phyloP scores from a whole-genome alignment of 1,140 invertebrate genomes.

The Platyura marginata region DNA sequence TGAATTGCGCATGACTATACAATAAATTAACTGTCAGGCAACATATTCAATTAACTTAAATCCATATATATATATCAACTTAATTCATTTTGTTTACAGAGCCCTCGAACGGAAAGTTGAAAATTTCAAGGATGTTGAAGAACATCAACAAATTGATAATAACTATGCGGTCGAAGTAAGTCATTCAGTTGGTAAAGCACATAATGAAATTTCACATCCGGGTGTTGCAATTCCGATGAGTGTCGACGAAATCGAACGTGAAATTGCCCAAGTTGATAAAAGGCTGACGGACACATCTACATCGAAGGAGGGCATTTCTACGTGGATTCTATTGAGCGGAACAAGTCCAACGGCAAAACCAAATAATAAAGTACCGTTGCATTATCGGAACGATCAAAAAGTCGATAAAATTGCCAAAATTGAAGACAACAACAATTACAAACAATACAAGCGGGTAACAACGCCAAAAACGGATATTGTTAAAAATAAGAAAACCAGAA shows the following conservation, averaged over 20 bases:
- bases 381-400: slow-evolving; percentile 13
- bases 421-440: not conserved
- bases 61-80: too few relatives aligned
- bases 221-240: slow-evolving; percentile 37
- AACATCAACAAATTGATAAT: not conserved
- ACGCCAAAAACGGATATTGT: too few relatives aligned
- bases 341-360: slow-evolving; percentile 14
- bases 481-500: too few relatives aligned
- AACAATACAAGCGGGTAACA: too few relatives aligned
- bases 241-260: slow-evolving; percentile 29
- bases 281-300: slow-evolving; percentile 33
- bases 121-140: not conserved
- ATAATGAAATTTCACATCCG: slow-evolving; percentile 22
- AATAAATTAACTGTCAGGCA: too few relatives aligned
- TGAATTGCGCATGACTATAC: too few relatives aligned
- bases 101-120: not conserved
- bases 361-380: slow-evolving; percentile 9
- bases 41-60: too few relatives aligned
- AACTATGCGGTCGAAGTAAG: not conserved
- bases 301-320: slow-evolving; percentile 44
- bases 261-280: slow-evolving; percentile 12
- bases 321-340: slow-evolving; percentile 52
- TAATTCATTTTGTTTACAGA: not conserved
- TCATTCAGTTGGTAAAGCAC: slow-evolving; percentile 7
- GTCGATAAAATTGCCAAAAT: slow-evolving; percentile 11